Evolutionary conservation across 2,888 invertebrate species (phyloP).

Genomic region (Clanis bilineata): DNA sequence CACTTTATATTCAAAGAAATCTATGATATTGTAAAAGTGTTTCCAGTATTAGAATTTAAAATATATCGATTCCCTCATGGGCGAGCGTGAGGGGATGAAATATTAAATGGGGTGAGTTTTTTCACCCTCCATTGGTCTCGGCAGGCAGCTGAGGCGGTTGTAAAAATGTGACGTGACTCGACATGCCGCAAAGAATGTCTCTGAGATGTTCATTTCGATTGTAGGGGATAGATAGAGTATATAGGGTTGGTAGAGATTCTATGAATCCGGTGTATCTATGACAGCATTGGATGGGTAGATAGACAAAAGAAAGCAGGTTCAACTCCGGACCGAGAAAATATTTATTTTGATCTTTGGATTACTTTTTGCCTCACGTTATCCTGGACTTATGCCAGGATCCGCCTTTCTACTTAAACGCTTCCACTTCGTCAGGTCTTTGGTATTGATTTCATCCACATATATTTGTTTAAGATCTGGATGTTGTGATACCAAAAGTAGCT

Average conservation of each 20-base stretch:
- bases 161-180: conserved; percentile 74
- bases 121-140: conserved; percentile 59
- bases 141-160: conserved; percentile 68
- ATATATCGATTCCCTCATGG: conserved; percentile 73
- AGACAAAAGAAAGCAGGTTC: too few species aligned
- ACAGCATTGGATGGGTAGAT: too few species aligned
- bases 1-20: conserved; percentile 69
- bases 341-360: too few species aligned
- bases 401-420: too few species aligned
- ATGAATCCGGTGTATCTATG: background rate
- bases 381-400: too few species aligned
- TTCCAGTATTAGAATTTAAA: conserved; percentile 72
- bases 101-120: conserved; percentile 61
- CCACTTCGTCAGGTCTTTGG: too few species aligned
- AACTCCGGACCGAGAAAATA: too few species aligned
- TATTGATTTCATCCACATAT: too few species aligned
- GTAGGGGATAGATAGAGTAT: background rate
- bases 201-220: background rate
- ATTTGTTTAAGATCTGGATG: too few species aligned
- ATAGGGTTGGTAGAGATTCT: background rate
- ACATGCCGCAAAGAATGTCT: conserved; percentile 11
- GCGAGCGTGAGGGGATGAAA: conserved; percentile 55
- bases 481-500: too few species aligned
- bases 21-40: conserved; percentile 65
- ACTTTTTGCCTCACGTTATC: too few species aligned